A percentile compares a stretch with the other conserved stretches of the same genome.
These are phyloP conservation scores for Agrotis ipsilon DNA, from an alignment of 2,888 invertebrate genomes.

Conservation along the genomic window DNA sequence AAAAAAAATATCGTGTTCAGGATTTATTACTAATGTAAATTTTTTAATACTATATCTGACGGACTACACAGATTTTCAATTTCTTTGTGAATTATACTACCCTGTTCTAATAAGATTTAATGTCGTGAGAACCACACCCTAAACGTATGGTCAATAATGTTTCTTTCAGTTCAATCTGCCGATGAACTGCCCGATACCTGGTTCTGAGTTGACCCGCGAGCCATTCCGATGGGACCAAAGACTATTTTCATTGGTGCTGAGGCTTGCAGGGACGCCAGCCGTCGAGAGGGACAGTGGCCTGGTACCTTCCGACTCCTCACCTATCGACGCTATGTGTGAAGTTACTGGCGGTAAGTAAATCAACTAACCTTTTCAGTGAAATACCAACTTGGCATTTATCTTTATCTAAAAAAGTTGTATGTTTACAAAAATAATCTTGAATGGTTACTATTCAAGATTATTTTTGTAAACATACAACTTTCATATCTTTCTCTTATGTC, in stretches of 20 bases:
- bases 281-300: constrained; percentile 96
- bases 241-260: constrained; percentile 97
- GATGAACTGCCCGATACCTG: constrained; percentile 98
- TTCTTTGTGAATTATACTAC: too few relatives aligned
- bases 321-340: constrained; percentile 99
- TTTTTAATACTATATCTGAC: too few relatives aligned
- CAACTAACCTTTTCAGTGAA: not conserved
- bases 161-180: constrained; percentile 95
- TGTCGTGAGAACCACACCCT: not conserved
- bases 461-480: constrained; percentile 37
- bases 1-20: too few relatives aligned
- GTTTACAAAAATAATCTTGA: too few relatives aligned
- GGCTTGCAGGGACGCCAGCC: constrained; percentile 97
- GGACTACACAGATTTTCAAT: too few relatives aligned
- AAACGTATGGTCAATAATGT: constrained; percentile 18
- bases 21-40: too few relatives aligned
- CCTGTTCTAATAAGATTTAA: not conserved
- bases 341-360: constrained; percentile 96
- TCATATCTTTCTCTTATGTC: constrained; percentile 19
- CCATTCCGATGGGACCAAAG: constrained; percentile 99
- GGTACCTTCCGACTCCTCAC: constrained; percentile 98
- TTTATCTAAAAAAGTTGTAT: constrained; percentile 31
- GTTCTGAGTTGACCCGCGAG: constrained; percentile 98
- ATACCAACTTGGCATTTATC: constrained; percentile 7
- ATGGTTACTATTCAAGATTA: constrained; percentile 19